Evolutionary conservation across 2,113 vertebrate genomes (phyloP), one percentile per base, ranked within the genome.

Genomic region (Zosterops japonicus): DNA sequence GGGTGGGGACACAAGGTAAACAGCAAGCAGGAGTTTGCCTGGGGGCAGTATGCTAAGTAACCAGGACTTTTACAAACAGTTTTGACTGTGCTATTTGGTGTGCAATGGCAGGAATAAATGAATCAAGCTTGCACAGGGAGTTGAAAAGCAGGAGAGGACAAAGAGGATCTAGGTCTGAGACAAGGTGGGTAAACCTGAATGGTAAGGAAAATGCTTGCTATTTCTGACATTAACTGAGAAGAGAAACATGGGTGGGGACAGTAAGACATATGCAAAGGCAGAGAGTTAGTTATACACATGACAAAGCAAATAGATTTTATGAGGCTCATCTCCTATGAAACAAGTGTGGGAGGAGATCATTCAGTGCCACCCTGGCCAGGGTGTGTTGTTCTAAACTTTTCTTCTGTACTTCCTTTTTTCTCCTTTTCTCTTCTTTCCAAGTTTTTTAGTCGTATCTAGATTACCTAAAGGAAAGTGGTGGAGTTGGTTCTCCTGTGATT

Each of bases 291-390:
- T 71, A 22, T 17, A 31, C 28, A 53, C 5, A 7, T 36, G 14
- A 84, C 41, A 74, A 77, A 65, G 15, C 42, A 77, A 31, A 57
- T 6, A 55, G 35, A 61, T 65, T 76, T 80, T 81, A 6, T 52
- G 36, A 86, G 49, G 42, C 11, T 19, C 7, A 4, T 56, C 12
- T 92, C 25, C 27, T 33, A 20, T 41, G 28, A 69, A 89, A 61
- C 12, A 69, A 79, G 12, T 35, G 8, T 44, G 33, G 8, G 19
- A 56, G 14, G n/a, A 64, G 29, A 24, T 35, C 1, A 23, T 60
- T 89, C 27, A 3, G 70, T 75, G 35, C 19, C 19, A n/a, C 33
- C 0, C 0, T 57, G 33, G 31, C 15, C 4, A 5, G 28, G 1
- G 1, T 68, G 14, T 24, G 50, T 49, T 18, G 8, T 52, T 90